Evolutionary conservation across 2,113 vertebrate species (phyloP), one percentile per base, ranked within the genome.

Genomic region (Nesogale talazaci): DNA sequence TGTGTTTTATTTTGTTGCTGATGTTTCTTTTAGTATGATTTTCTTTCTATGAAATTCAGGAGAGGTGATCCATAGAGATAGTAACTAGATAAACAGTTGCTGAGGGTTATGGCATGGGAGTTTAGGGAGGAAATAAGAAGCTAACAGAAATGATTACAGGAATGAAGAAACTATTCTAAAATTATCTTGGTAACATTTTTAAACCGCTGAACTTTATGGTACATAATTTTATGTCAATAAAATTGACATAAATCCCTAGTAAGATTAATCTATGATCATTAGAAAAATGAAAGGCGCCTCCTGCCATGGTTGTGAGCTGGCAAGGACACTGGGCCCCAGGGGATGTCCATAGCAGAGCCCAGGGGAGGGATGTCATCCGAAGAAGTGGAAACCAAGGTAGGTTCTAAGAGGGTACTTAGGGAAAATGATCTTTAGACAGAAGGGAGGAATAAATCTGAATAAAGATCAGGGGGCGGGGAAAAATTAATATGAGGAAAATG

Each of bases 381-480:
- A 1, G 4, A 86, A 25, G 75, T 95, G 52, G 42, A 93, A 88
- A 34, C 79, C 72, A n/a, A 93, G 19, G 69, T 67, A 67, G 36
- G 22, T 61, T 70, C 61, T 56, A 29, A 69, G 34, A 65, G 2
- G 29, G 19, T 34, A 42, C 94, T 20, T 63, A 69, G 40, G 3
- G 72, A 31, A 82, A 84, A 19, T 2, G 29, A 57, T 8, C 10
- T 83, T 91, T 74, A 86, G 92, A 72, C 74, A 91, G 83, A 92
- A 36, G 17, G 16, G 72, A 61, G 69, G 86, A 76, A n/a, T 76
- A 46, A 81, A 83, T 80, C 80, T 95, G 76, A 74, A 59, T 36
- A 46, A 72, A 25, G 92, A 72, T 88, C 85, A 94, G 63, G 83
- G 36, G 4, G n/a, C n/a, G n/a, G n/a, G n/a, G n/a, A n/a, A 75